Conservation (phyloP, 2,888 invertebrate species). For the Bellardia bayeri region DNA sequence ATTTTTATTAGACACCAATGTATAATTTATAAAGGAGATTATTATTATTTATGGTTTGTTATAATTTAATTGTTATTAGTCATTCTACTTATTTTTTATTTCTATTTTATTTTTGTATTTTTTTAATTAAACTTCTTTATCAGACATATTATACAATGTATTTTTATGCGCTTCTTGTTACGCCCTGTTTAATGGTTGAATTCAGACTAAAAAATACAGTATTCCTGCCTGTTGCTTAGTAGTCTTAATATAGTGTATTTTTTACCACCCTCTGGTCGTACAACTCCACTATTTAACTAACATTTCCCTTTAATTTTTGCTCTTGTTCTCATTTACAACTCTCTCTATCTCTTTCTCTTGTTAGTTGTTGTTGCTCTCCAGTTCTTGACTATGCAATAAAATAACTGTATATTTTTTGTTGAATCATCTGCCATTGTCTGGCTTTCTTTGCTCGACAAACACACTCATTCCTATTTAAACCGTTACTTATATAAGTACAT, state of each 20-base stretch:
- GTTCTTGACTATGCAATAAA: conserved; percentile 32
- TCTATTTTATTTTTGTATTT: conserved; percentile 21
- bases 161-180: conserved; percentile 56
- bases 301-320: conserved; percentile 47
- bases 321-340: conserved; percentile 42
- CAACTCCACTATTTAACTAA: conserved; percentile 37
- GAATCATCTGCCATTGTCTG: conserved; percentile 42
- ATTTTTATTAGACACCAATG: background rate
- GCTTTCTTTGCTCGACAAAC: conserved; percentile 12
- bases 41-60: background rate
- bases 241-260: conserved; percentile 23
- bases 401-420: conserved; percentile 54
- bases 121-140: conserved; percentile 28
- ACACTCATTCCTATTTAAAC: conserved; percentile 23
- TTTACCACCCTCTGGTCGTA: background rate
- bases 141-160: background rate
- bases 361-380: conserved; percentile 25
- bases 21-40: too few species aligned
- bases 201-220: conserved; percentile 64
- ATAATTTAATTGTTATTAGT: background rate
- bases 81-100: conserved; percentile 22
- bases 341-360: conserved; percentile 12
- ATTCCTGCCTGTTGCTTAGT: conserved; percentile 72
- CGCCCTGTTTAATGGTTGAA: conserved; percentile 70
- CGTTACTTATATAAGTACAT: conserved; percentile 30